Percentiles rank a stretch among this genome's conserved stretches.
Evolutionary conservation across 2,888 invertebrate species (phyloP).

Genomic region (Cyrtodaria siliqua): DNA sequence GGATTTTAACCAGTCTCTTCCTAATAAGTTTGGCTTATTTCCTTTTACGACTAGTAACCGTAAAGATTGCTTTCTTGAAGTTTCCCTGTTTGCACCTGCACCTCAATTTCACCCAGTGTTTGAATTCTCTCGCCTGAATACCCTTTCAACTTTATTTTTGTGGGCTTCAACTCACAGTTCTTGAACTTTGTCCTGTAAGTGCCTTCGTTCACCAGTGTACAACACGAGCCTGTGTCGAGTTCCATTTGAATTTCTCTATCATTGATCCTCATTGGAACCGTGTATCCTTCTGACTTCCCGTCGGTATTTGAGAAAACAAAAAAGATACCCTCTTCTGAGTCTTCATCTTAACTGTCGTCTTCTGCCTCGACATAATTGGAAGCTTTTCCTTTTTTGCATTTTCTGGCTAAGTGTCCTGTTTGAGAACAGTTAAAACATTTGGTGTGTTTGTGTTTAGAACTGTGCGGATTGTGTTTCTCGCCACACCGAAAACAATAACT

Average conservation of each 20-base stretch:
- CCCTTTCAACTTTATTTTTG: background rate
- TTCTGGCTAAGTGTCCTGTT: conserved; percentile 21
- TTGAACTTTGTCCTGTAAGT: background rate
- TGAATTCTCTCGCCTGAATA: conserved; percentile 10
- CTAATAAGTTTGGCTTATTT: background rate
- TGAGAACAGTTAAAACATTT: conserved; percentile 29
- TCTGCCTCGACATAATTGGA: background rate
- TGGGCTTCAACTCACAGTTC: background rate
- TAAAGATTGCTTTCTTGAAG: background rate
- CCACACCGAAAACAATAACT: conserved; percentile 30
- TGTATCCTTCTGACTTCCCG: background rate
- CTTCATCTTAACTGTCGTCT: background rate
- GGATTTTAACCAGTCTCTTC: conserved; percentile 9
- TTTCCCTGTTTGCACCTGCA: conserved; percentile 1
- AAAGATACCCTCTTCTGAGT: background rate
- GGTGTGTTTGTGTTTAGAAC: conserved; percentile 12
- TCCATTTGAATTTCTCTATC: background rate
- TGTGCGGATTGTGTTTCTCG: conserved; percentile 6
- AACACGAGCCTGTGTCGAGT: conserved; percentile 6
- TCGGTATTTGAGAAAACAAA: background rate
- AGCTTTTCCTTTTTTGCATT: background rate
- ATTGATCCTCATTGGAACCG: background rate
- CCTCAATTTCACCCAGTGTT: background rate
- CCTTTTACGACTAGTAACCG: conserved; percentile 11
- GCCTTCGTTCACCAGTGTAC: conserved; percentile 1